Base-by-base conservation (phyloP, 1,140 invertebrate species). In the Ceratina australensis region DNA sequence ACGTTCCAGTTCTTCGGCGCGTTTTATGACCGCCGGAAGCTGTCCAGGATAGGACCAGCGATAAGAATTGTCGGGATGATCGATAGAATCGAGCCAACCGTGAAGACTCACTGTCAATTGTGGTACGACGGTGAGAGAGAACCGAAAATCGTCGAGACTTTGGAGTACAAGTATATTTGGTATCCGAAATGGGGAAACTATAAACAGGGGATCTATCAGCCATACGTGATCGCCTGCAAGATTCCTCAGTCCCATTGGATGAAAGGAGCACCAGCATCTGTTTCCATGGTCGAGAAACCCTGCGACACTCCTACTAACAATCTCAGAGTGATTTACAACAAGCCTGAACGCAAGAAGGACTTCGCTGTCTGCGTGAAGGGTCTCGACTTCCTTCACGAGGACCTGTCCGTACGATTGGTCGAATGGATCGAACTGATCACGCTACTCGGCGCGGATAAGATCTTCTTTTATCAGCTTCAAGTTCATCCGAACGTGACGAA, bases 341-440 rank as follows among this genome's bases (percentile, higher is more conserved):
- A 94, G 75, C 95, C 96, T 3, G 92, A 93, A 47, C 93, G 93
- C 54, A 95, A 96, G 84, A 95, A 96, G 86, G 95, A 95, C 1
- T 98, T 99, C 89, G 98, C 97, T 0, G 97, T 99, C 0, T 99
- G 98, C 89, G 98, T 99, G 20, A 99, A 99, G 93, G 98, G 94
- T 0, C 91, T 99, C 16, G 97, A 98, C 89, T 98, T 98, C 83
- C 93, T 98, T 0, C 96, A 98, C 88, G 96, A 98, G 86, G 98
- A 99, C 90, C 90, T 98, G 0, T 98, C 97, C 0, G 96, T 98
- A 0, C 93, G 97, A 16, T 92, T 99, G 7, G 95, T 98, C n/a
- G 98, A 99, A 90, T 99, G 98, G 98, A 96, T 99, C 77, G 97
- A 98, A 90, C 92, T 98, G 54, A 92, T 99, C 0, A 94, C 94